Evolutionary conservation across 2,113 vertebrate genomes (phyloP).

Genomic region (Melierax canorus): DNA sequence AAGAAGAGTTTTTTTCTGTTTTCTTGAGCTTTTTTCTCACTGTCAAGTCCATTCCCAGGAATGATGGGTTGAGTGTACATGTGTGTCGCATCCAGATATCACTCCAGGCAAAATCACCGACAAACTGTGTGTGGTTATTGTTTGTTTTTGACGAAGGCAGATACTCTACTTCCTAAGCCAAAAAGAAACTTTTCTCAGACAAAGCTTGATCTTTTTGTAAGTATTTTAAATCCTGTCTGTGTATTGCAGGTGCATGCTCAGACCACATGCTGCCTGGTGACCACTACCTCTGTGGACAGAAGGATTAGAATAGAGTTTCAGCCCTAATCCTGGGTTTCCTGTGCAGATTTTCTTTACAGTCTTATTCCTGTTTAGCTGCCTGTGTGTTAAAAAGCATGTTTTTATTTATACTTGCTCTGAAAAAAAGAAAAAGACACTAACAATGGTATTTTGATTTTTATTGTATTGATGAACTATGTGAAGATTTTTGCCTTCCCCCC

Average conservation of each 20-base stretch:
- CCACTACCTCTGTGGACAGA: background rate
- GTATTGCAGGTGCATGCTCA: constrained; percentile 5
- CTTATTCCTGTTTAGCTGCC: background rate
- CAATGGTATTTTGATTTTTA: background rate
- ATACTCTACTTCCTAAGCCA: background rate
- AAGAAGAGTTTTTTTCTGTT: background rate
- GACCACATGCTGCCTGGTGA: constrained; percentile 1
- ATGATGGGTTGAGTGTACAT: background rate
- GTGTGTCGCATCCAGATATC: background rate
- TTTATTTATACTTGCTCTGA: background rate
- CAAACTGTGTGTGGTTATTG: background rate
- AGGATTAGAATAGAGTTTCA: constrained; percentile 46
- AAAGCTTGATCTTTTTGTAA: background rate
- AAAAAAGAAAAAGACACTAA: background rate
- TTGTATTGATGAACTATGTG: background rate
- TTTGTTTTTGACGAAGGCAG: background rate
- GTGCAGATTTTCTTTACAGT: background rate
- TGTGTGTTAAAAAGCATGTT: background rate
- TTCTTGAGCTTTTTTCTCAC: background rate
- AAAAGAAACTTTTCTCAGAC: background rate
- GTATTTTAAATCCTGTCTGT: background rate
- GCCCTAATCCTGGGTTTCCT: constrained; percentile 33
- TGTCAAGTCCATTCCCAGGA: background rate
- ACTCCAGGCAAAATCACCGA: background rate
- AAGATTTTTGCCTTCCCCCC: background rate